These are phyloP conservation scores for Saguinus imperator DNA, from an alignment of 2,113 vertebrate genomes.

Conservation along the genomic window DNA sequence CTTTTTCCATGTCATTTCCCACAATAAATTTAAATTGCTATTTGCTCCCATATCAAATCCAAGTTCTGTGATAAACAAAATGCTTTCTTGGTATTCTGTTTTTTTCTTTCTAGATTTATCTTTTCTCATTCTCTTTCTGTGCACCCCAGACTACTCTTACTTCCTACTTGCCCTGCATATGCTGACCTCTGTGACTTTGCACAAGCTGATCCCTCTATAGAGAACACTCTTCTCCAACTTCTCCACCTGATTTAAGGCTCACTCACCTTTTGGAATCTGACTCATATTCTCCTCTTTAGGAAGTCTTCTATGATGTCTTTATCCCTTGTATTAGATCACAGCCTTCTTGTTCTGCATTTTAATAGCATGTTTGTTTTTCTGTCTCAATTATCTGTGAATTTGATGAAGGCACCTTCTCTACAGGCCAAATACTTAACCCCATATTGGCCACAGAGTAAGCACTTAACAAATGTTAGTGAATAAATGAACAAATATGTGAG, in stretches of 20 bases:
- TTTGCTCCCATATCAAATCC: not conserved
- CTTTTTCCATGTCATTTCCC: not conserved
- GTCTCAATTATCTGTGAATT: not conserved
- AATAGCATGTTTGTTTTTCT: not conserved
- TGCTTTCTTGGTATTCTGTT: not conserved
- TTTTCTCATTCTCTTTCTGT: no score
- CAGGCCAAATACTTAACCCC: not conserved
- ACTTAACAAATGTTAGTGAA: not conserved
- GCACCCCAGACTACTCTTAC: not conserved
- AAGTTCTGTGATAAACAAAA: not conserved
- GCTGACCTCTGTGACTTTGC: not conserved
- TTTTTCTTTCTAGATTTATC: not conserved
- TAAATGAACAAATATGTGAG: not conserved
- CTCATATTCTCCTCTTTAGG: not conserved
- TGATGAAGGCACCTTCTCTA: not conserved
- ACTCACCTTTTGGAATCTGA: not conserved
- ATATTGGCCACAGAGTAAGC: not conserved
- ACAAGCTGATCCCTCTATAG: no score
- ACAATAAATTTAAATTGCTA: not conserved
- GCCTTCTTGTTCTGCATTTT: not conserved
- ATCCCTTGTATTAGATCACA: not conserved
- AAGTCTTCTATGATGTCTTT: not conserved
- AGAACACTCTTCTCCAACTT: not conserved
- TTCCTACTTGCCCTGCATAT: not conserved
- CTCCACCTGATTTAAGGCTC: not conserved